Conservation (phyloP, 2,888 invertebrate species). For the Drosophila seclusa region DNA sequence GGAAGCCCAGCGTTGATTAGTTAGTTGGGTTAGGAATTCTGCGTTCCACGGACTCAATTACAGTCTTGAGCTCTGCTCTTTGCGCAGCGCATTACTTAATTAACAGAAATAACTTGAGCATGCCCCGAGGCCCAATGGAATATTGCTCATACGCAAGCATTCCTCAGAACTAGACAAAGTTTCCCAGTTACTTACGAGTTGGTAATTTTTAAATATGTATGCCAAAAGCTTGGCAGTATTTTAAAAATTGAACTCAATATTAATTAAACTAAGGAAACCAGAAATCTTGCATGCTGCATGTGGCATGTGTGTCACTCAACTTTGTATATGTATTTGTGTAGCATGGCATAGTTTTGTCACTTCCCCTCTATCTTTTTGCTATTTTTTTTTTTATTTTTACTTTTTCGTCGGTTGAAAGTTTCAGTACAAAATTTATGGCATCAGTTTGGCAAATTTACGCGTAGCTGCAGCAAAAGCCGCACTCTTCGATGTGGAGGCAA, state of each 20-base stretch:
- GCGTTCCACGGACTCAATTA: conserved; percentile 30
- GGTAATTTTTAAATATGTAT: conserved; percentile 19
- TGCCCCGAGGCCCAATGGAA: conserved; percentile 12
- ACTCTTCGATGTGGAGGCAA: conserved; percentile 11
- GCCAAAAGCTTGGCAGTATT: conserved; percentile 12
- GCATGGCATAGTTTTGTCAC: conserved; percentile 18
- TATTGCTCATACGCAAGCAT: conserved; percentile 46
- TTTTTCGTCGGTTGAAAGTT: conserved; percentile 31
- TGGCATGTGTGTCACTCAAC: conserved; percentile 15
- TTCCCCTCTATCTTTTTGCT: background rate
- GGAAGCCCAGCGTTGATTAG: conserved; percentile 51
- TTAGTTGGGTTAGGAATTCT: conserved; percentile 27
- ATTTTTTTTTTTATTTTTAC: background rate
- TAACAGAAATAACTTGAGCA: conserved; percentile 41
- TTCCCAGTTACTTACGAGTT: conserved; percentile 13
- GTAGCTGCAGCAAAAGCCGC: conserved; percentile 27
- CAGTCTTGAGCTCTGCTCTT: conserved; percentile 15
- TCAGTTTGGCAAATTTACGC: conserved; percentile 71
- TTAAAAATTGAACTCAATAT: conserved; percentile 57
- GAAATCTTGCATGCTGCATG: conserved; percentile 28
- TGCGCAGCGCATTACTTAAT: conserved; percentile 51
- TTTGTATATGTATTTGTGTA: conserved; percentile 30
- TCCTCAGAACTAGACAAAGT: conserved; percentile 34
- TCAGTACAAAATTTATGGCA: conserved; percentile 60
- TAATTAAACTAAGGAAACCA: conserved; percentile 61